Base-by-base conservation (phyloP, 2,888 invertebrate species). In the Mythimna albipuncta region DNA sequence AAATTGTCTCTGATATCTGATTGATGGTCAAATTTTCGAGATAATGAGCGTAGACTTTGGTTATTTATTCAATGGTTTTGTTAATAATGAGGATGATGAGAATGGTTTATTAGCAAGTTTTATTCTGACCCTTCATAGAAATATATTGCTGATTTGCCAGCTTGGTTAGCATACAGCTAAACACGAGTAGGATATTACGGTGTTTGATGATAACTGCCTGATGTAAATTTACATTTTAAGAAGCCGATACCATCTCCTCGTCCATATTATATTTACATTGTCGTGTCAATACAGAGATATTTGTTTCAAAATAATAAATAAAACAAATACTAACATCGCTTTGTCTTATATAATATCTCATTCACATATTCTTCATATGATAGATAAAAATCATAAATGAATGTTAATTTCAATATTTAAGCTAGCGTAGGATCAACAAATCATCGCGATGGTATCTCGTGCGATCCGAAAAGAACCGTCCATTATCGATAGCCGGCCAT, bases 391-490 rank as follows among this genome's bases (percentile, higher is more conserved):
- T 94, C 94, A 91, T 92, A 93, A 94, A 94, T 94, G 92, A 94
- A 94, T 93, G 93, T 94, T 95, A 94, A 95, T 95, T 95, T 94
- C 95, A 95, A 95, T 95, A 94, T 94, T 94, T 94, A 94, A 94
- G 93, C 92, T 81, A 92, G 93, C 91, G 90, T 93, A 92, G 91
- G 92, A 93, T 94, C 95, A 93, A 96, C 95, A 95, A 95, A 96
- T 95, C 95, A 96, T 94, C 92, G 92, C 92, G 95, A 94, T 95
- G 85, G 89, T 94, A 95, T 95, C 94, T 94, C 92, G 91, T 91
- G 92, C 92, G 93, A 93, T 92, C 91, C 91, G 90, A 91, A 94
- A 94, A 94, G 92, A 94, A 91, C 92, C 92, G 91, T 90, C 91
- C 86, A 94, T 95, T 95, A 95, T 91, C 91, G 89, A 88, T 84